A percentile compares a stretch with the other conserved stretches of the same genome.
Conservation (phyloP, 2,113 vertebrate genomes). For the Prinia subflava region DNA sequence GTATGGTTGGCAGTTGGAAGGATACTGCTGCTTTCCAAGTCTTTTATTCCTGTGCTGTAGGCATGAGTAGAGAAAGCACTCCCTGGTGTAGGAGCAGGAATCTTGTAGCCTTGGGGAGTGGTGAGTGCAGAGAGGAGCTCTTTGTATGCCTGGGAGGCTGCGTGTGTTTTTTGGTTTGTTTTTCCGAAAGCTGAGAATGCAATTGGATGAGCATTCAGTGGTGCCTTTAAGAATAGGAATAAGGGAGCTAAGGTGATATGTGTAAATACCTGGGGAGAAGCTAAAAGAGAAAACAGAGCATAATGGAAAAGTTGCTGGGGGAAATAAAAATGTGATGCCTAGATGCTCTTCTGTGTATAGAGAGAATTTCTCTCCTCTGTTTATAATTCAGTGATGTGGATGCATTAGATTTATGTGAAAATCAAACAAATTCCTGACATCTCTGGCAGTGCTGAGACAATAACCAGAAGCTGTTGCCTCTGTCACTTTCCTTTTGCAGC, state of each 20-base stretch:
- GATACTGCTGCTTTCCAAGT: background rate
- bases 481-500: background rate
- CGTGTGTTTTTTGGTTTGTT: background rate
- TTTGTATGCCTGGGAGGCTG: background rate
- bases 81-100: background rate
- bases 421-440: background rate
- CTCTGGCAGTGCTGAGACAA: background rate
- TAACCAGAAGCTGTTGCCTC: slow-evolving; percentile 2
- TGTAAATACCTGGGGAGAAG: background rate
- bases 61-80: background rate
- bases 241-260: background rate
- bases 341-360: background rate
- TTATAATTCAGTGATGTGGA: background rate
- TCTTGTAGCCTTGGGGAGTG: background rate
- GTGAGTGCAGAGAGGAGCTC: background rate
- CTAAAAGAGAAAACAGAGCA: background rate
- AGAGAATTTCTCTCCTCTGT: background rate
- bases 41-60: background rate
- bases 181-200: background rate
- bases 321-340: background rate
- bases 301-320: background rate
- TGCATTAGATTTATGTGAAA: background rate
- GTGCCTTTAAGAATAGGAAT: background rate
- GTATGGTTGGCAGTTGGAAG: background rate
- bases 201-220: background rate